Evolutionary conservation across 2,888 invertebrate species (phyloP), one percentile per base, ranked within the genome.

Genomic region (Icerya purchasi): DNA sequence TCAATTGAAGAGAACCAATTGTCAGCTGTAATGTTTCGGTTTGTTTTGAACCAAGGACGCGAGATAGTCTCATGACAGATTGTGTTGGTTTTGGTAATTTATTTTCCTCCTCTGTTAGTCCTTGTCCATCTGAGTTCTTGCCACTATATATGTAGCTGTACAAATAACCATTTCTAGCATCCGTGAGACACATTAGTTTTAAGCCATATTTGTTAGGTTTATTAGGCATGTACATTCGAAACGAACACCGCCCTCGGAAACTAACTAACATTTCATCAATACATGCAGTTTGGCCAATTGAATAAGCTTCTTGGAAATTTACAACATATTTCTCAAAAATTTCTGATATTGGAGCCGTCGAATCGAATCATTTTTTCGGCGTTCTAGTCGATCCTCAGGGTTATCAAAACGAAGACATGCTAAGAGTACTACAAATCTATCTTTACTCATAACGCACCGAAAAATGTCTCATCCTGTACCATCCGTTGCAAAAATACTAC

Each of bases 161-260:
- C n/a, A n/a, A n/a, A n/a, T n/a, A n/a, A n/a, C n/a, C n/a, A n/a
- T n/a, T n/a, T 22, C 60, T 52, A 8, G 67, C 64, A 62, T 66
- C 68, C 18, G 63, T 59, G 10, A 66, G 54, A 50, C 62, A 62
- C 62, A 65, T 58, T 19, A 67, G 58, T 55, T 66, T 66, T 49
- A 66, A 57, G 19, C 68, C 66, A 61, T 67, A 67, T 63, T 66
- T 67, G 19, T 57, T 62, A 22, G 67, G 67, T 63, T 67, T 68
- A 22, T 54, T 61, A 19, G 66, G 64, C 52, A 65, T 65, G 56
- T 64, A 66, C 18, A 66, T 61, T 57, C 58, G 59, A 55, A 66
- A 66, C 19, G 21, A 24, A 50, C 62, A 64, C 22, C 61, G 57
- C 8, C 64, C 64, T 22, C 64, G 24, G 58, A 65, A 63, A 25